Conservation (phyloP, 2,113 vertebrate genomes). For the Struthidea cinerea region DNA sequence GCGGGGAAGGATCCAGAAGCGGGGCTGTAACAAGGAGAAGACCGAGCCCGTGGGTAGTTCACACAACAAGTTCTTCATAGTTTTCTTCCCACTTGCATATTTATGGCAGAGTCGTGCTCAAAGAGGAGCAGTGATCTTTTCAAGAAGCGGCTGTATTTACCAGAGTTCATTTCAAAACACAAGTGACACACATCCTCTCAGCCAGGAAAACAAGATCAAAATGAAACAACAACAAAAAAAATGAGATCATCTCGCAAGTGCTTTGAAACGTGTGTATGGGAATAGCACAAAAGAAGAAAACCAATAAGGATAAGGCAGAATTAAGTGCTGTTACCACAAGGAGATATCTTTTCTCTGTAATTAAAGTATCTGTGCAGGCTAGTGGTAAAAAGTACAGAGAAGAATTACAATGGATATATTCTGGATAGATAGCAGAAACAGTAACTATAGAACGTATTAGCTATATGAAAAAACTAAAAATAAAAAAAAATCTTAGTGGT, state of each 20-base stretch:
- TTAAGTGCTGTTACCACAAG: not conserved
- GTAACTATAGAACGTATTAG: not conserved
- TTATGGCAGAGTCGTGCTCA: constrained; percentile 37
- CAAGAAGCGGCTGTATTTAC: constrained; percentile 25
- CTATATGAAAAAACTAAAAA: not conserved
- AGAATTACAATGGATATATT: not conserved
- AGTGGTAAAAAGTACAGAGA: not conserved
- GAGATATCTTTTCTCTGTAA: not conserved
- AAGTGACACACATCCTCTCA: constrained; percentile 18
- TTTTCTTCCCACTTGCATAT: constrained; percentile 55
- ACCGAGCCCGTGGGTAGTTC: constrained; percentile 19
- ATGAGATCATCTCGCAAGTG: not conserved
- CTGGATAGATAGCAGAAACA: not conserved
- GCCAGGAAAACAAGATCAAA: constrained; percentile 17
- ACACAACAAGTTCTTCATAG: constrained; percentile 30
- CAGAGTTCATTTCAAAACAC: constrained; percentile 25
- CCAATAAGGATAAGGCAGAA: not conserved
- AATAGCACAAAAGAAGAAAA: not conserved
- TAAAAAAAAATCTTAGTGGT: not conserved
- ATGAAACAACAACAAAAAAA: not conserved
- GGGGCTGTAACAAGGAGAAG: not conserved
- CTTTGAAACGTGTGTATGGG: not conserved
- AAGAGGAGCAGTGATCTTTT: constrained; percentile 32
- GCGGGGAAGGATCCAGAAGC: not conserved
- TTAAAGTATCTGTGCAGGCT: not conserved